Percentiles rank a stretch among this genome's conserved stretches.
Conservation (phyloP, 1,140 invertebrate genomes). For the Drosophila funebris region DNA sequence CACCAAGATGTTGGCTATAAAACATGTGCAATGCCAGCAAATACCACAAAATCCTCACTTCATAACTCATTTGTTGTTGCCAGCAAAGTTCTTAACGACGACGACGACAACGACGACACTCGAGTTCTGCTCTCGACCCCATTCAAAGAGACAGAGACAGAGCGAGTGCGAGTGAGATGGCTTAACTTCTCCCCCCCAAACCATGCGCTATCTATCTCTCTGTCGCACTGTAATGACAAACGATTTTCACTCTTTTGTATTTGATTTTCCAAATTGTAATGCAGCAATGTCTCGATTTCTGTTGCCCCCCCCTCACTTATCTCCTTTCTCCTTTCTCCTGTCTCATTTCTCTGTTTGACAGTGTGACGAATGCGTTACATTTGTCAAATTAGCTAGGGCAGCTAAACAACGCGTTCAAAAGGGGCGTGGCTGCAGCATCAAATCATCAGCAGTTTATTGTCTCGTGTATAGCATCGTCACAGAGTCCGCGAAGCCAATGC, state of each 20-base stretch:
- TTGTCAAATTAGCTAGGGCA: conserved; percentile 71
- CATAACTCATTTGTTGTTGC: conserved; percentile 76
- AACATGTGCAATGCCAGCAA: conserved; percentile 45
- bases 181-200: background rate
- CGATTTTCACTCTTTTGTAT: conserved; percentile 77
- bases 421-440: conserved; percentile 23
- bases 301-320: background rate
- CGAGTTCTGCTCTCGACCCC: background rate
- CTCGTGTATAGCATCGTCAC: background rate
- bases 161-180: background rate
- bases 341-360: conserved; percentile 7
- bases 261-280: conserved; percentile 73
- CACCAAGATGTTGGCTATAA: conserved; percentile 50
- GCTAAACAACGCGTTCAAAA: conserved; percentile 44
- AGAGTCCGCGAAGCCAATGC: conserved; percentile 37
- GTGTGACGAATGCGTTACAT: conserved; percentile 68
- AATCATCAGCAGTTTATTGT: conserved; percentile 1
- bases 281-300: conserved; percentile 36
- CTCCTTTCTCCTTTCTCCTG: conserved; percentile 17
- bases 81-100: conserved; percentile 3
- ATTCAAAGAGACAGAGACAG: background rate
- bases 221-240: conserved; percentile 62
- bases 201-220: conserved; percentile 30
- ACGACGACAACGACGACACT: conserved; percentile 4
- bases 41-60: conserved; percentile 75